Base-by-base conservation (phyloP, 2,888 invertebrate species). In the Meiosimyza decipiens region DNA sequence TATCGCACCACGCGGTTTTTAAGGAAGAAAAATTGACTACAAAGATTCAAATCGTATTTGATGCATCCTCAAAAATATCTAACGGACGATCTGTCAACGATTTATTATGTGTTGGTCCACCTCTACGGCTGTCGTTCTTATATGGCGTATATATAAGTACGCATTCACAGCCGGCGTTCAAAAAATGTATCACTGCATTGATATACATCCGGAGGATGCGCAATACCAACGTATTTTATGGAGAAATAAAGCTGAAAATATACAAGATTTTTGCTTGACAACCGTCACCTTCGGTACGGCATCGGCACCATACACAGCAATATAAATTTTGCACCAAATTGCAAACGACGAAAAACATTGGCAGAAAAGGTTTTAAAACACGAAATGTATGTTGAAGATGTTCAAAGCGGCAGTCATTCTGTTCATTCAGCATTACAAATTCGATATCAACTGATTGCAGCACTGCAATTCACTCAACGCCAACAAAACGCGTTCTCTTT, bases 261-360 rank as follows among this genome's bases (percentile, higher is more conserved):
- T n/a, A n/a, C n/a, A n/a, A 47, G 52, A 69, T n/a, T 70, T 52
- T 28, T 63, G 69, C 40, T 52, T 73, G 11, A 73, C 57, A 11
- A 69, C 72, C 3, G 72, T 68, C 13, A 72, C 68, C 1, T 68
- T 72, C 40, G 69, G 72, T 9, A 68, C 72, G 15, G 68, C 72
- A 12, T 57, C 64, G 18, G 64, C 65, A 11, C 59, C 65, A n/a
- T 57, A 57, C 28, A 65, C 57, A 3, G 71, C 71, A 13, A 63
- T 63, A 3, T 28, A 54, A 49, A 55, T 72, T 3, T n/a, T 72
- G 12, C 67, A 59, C 47, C 63, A 68, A 28, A 28, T 68, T 28
- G 72, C 72, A 22, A 22, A 68, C 1, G 72, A 68, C 57, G 68
- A 72, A 63, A 63, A 50, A 15, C 40, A 55, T 57, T 72, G 12